These are phyloP conservation scores for Colletes gigas DNA, from an alignment of 1,140 invertebrate species.

Conservation along the genomic window DNA sequence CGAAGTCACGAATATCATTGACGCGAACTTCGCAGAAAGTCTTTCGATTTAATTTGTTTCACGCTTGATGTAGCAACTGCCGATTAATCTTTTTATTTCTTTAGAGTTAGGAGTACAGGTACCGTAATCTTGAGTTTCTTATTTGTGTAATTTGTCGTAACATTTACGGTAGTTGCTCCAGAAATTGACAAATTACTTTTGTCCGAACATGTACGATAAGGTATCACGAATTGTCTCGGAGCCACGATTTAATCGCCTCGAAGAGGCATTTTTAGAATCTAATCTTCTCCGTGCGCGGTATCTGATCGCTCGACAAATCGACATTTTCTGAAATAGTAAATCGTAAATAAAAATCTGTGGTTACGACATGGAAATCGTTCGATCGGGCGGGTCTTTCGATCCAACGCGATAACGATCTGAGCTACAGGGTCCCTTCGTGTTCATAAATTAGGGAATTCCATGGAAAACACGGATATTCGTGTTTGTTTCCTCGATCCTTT, in stretches of 20 bases:
- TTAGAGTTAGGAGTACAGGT: too few species aligned
- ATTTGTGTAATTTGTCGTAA: too few species aligned
- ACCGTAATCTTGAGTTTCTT: too few species aligned
- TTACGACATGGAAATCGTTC: not conserved
- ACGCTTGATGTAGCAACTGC: too few species aligned
- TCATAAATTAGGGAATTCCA: not conserved
- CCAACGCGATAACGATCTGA: not conserved
- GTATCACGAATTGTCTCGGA: not conserved
- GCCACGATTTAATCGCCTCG: conserved; percentile 3
- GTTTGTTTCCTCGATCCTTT: not conserved
- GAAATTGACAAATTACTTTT: not conserved
- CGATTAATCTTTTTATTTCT: too few species aligned
- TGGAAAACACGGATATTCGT: not conserved
- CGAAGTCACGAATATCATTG: too few species aligned
- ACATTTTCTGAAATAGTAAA: not conserved
- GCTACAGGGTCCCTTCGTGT: not conserved
- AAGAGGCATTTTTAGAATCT: not conserved
- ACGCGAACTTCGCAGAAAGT: too few species aligned
- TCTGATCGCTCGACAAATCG: conserved; percentile 1
- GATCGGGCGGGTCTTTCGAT: too few species aligned
- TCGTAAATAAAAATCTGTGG: not conserved
- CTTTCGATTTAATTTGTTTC: too few species aligned
- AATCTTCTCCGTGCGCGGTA: conserved; percentile 1
- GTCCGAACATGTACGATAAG: not conserved
- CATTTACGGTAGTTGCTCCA: not conserved